These are phyloP conservation scores for Mythimna impura DNA, from an alignment of 2,888 invertebrate species.

Conservation along the genomic window DNA sequence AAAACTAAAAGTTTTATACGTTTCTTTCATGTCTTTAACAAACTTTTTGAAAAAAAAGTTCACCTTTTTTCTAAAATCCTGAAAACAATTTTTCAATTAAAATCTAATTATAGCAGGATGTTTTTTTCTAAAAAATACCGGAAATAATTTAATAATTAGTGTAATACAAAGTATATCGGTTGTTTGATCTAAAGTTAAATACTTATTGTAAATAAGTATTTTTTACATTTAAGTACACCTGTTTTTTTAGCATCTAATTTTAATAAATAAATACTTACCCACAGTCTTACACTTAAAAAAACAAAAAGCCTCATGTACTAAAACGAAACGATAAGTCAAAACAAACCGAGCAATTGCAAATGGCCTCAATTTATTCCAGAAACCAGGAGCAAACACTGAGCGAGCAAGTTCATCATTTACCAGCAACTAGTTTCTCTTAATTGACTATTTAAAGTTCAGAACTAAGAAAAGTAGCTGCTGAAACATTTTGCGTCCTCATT, in stretches of 20 bases:
- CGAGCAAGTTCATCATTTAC: slow-evolving; percentile 60
- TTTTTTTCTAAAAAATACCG: too few relatives aligned
- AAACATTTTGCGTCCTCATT: slow-evolving; percentile 56
- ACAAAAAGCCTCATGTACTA: background rate
- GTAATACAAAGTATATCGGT: too few relatives aligned
- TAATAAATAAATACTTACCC: background rate
- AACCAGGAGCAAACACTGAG: slow-evolving; percentile 56
- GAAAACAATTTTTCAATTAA: too few relatives aligned
- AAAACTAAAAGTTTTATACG: slow-evolving; percentile 21
- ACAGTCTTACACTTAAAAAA: background rate
- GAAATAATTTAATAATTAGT: too few relatives aligned
- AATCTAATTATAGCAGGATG: too few relatives aligned
- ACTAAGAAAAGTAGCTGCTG: slow-evolving; percentile 58
- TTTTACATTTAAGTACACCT: background rate
- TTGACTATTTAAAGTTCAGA: slow-evolving; percentile 60
- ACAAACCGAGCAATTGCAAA: slow-evolving; percentile 54
- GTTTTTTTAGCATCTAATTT: background rate
- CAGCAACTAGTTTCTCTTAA: slow-evolving; percentile 59
- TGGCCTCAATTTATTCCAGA: slow-evolving; percentile 57
- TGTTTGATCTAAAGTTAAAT: background rate
- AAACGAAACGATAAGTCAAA: slow-evolving; percentile 46
- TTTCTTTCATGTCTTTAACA: background rate
- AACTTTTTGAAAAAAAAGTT: background rate
- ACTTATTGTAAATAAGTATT: too few relatives aligned
- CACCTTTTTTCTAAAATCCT: too few relatives aligned